Evolutionary conservation across 92 coral and sea anemone genomes (phyloP), one percentile per base, ranked within the genome.

Genomic region (Pocillopora meandrina): DNA sequence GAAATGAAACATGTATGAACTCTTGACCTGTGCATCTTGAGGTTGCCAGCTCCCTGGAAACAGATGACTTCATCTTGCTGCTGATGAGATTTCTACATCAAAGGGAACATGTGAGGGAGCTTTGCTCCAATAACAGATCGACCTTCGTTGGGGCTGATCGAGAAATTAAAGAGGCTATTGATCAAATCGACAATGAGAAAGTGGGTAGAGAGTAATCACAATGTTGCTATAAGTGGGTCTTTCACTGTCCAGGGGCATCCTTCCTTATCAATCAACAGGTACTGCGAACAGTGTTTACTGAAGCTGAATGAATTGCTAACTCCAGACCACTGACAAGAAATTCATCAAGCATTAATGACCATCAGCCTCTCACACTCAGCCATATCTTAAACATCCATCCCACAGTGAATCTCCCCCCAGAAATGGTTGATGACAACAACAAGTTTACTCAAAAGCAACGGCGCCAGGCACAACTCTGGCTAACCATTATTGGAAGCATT

Each of bases 301-400:
- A 85, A 71, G 92, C 88, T 56, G 92, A 91, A 75, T 90, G 90
- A 42, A 85, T 91, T n/a, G 70, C 90, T 19, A 88, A 91, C 20
- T 80, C 86, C 23, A 83, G 93, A 56, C 90, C 92, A 34, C 69
- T 86, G 62, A 90, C 90, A 31, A 87, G 78, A 16, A 89, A 89
- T 61, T 68, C 92, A 3, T 73, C 81, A 1, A 77, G 80, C 61
- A 59, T 77, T n/a, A 47, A 84, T 71, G 89, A 89, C 34, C 82
- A 72, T 18, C 82, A 79, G 59, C 74, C 92, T 1, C 58, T 80
- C 12, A 78, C 89, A 5, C 91, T 89, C 17, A 76, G 77, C 49
- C 90, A 83, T 35, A 77, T 84, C 70, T 33, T 88, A 49, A 83
- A 78, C 57, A 42, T 83, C 15, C 58, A 76, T 13, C 88, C 91